Percentiles rank a stretch among this genome's conserved stretches.
These are phyloP conservation scores for Paramisgurnus dabryanus DNA, from an alignment of 2,113 vertebrate species.

Conservation along the genomic window DNA sequence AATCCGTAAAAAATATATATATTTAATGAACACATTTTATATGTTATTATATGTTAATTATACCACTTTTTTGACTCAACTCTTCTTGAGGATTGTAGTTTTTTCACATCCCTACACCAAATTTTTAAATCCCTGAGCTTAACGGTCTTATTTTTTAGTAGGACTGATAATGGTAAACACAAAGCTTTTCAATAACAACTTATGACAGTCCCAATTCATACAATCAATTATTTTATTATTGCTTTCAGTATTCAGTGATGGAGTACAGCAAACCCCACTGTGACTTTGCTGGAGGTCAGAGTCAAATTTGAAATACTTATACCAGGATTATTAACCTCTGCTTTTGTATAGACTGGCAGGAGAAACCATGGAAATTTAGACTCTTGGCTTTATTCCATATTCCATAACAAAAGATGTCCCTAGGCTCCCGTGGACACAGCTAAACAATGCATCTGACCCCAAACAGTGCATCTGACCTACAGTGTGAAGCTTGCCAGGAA, in stretches of 20 bases:
- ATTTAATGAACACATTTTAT: neutral
- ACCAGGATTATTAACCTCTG: conserved; percentile 37
- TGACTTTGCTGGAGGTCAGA: conserved; percentile 32
- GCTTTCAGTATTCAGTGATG: conserved; percentile 37
- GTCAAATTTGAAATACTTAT: conserved; percentile 32
- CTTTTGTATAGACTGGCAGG: neutral
- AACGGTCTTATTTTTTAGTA: neutral
- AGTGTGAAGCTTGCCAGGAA: conserved; percentile 9
- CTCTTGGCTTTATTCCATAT: conserved; percentile 22
- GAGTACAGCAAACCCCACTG: conserved; percentile 34
- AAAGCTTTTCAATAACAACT: neutral
- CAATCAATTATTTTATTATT: conserved; percentile 35
- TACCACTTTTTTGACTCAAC: too few relatives aligned
- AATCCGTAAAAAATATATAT: too few relatives aligned
- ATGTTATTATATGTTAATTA: neutral
- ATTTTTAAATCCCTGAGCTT: neutral
- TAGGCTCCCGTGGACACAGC: conserved; percentile 5
- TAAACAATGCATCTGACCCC: conserved; percentile 32
- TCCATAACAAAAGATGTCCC: conserved; percentile 18
- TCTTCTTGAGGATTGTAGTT: too few relatives aligned
- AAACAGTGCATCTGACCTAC: neutral
- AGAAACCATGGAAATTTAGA: conserved; percentile 11
- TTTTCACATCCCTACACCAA: too few relatives aligned
- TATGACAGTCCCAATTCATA: neutral
- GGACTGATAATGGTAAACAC: neutral